Conservation (phyloP, 1,140 invertebrate species). For the Pantala flavescens region DNA sequence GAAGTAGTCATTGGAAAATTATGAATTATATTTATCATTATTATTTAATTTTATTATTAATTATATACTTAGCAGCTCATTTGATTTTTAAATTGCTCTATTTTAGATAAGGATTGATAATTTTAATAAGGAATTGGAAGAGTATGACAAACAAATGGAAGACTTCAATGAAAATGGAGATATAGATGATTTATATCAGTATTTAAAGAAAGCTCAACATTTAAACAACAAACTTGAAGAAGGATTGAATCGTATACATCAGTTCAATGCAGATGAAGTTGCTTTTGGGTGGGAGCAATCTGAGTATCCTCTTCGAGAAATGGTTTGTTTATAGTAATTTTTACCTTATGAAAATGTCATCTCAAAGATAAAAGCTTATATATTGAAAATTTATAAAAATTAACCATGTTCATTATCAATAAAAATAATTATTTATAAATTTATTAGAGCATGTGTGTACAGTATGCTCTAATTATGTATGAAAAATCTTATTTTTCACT, state of each 20-base stretch:
- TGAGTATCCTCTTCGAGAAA: conserved; percentile 72
- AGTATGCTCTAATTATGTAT: no score
- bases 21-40: not conserved
- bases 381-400: not conserved
- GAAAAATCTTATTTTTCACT: no score
- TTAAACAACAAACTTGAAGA: conserved; percentile 56
- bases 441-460: no score
- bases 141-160: conserved; percentile 69
- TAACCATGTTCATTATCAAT: no score
- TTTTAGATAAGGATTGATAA: conserved; percentile 42
- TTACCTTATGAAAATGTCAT: conserved; percentile 21
- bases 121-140: conserved; percentile 69
- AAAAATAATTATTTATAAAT: no score
- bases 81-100: not conserved
- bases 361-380: not conserved
- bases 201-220: conserved; percentile 65
- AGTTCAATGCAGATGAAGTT: conserved; percentile 85
- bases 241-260: conserved; percentile 72
- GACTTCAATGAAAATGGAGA: conserved; percentile 84
- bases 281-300: conserved; percentile 83
- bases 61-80: not conserved
- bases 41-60: not conserved
- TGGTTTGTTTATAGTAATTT: conserved; percentile 32
- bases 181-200: conserved; percentile 72
- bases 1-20: not conserved